phyloP scores from a whole-genome alignment of 2,797 vertebrate species.

The Pampus argenteus region DNA sequence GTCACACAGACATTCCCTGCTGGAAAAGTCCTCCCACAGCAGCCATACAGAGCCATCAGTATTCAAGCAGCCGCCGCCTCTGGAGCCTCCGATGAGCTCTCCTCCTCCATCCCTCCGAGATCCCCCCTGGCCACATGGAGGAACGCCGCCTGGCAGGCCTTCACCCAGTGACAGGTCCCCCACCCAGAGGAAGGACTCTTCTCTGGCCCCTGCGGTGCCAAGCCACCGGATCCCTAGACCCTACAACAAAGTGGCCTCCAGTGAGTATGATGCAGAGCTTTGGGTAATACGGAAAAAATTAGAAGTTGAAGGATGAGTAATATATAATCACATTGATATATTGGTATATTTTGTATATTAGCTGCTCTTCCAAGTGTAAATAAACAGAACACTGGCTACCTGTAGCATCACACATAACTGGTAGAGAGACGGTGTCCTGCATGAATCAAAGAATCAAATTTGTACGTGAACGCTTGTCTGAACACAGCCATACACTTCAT shows the following conservation, averaged over 20 bases:
- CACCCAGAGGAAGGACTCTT: conserved; percentile 75
- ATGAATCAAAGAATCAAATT: no score
- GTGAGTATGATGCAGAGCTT: conserved; percentile 83
- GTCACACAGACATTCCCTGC: conserved; percentile 86
- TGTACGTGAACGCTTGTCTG: no score
- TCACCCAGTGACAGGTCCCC: conserved; percentile 71
- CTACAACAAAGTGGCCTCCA: conserved; percentile 91
- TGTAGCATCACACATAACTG: no score
- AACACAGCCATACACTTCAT: no score
- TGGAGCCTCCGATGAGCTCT: conserved; percentile 79
- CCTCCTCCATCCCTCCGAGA: conserved; percentile 81
- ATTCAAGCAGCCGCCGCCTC: conserved; percentile 86
- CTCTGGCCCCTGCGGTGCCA: conserved; percentile 38
- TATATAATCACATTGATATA: no score
- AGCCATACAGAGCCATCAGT: conserved; percentile 86
- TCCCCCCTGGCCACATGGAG: conserved; percentile 86
- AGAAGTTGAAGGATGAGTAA: background rate
- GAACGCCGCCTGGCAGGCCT: conserved; percentile 80
- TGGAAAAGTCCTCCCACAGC: conserved; percentile 89
- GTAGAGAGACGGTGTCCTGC: no score
- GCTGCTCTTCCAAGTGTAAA: no score
- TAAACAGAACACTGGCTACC: no score
- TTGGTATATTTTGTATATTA: no score
- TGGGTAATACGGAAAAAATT: background rate
- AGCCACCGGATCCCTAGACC: conserved; percentile 82